phyloP scores from a whole-genome alignment of 2,113 vertebrate species.

The Psettodes erumei region DNA sequence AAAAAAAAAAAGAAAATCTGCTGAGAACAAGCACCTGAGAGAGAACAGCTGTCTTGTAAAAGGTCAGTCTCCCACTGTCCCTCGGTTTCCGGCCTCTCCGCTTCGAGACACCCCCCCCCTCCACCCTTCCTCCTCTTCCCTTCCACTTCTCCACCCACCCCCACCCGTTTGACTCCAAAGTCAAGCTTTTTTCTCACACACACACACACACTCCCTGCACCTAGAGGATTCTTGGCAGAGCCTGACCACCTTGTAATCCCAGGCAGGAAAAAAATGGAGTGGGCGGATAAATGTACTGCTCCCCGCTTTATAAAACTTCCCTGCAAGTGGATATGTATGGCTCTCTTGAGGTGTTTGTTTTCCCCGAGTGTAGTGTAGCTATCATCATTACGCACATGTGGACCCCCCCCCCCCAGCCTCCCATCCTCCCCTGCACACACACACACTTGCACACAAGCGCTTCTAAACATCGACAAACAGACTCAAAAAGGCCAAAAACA shows the following conservation, averaged over 20 bases:
- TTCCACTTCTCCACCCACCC: too few relatives aligned
- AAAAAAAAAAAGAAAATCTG: slow-evolving; percentile 80
- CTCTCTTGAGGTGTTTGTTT: slow-evolving; percentile 92
- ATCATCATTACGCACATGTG: slow-evolving; percentile 76
- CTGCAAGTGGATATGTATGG: slow-evolving; percentile 88
- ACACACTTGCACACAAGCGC: slow-evolving; percentile 47
- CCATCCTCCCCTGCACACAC: slow-evolving; percentile 5
- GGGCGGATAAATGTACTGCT: slow-evolving; percentile 86
- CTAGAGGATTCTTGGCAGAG: slow-evolving; percentile 95
- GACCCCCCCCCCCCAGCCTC: not conserved
- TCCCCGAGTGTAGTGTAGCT: slow-evolving; percentile 87
- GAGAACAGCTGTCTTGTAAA: slow-evolving; percentile 96
- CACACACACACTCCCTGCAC: slow-evolving; percentile 76
- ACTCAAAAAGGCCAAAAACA: slow-evolving; percentile 71
- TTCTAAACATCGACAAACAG: slow-evolving; percentile 69
- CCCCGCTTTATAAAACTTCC: slow-evolving; percentile 89
- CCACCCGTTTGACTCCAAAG: slow-evolving; percentile 87
- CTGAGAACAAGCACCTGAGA: slow-evolving; percentile 97
- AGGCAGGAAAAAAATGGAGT: slow-evolving; percentile 85
- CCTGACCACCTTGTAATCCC: slow-evolving; percentile 89
- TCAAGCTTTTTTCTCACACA: slow-evolving; percentile 76
- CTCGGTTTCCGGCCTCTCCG: slow-evolving; percentile 69
- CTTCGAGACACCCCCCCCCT: slow-evolving; percentile 40
- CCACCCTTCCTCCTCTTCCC: slow-evolving; percentile 72
- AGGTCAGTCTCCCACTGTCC: slow-evolving; percentile 84